phyloP scores from a whole-genome alignment of 2,888 invertebrate species.

The Euphydryas editha region DNA sequence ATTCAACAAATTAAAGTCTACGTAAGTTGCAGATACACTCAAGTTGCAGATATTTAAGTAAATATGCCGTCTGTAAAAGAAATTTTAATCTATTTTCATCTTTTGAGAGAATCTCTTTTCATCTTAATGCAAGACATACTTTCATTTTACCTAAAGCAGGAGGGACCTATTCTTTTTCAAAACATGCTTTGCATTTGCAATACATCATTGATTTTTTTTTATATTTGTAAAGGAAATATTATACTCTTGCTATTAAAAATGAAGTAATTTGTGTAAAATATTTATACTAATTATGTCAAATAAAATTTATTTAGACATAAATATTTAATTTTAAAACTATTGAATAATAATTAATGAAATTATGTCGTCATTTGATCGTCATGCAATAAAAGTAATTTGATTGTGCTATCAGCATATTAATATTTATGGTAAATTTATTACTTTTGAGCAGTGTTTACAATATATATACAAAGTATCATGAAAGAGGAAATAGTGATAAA shows the following conservation, averaged over 20 bases:
- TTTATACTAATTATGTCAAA: too few species aligned
- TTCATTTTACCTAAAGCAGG: constrained; percentile 25
- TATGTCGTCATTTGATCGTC: neutral
- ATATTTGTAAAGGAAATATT: too few species aligned
- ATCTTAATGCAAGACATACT: constrained; percentile 10
- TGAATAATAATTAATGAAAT: neutral
- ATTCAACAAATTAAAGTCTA: neutral
- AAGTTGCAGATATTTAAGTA: neutral
- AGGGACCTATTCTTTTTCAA: too few species aligned
- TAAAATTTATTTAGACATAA: too few species aligned
- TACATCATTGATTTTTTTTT: too few species aligned
- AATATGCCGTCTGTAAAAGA: neutral
- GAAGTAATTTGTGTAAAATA: too few species aligned
- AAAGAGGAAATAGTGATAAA: neutral
- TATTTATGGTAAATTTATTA: neutral
- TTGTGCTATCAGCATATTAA: neutral
- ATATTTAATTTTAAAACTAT: neutral
- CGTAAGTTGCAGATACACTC: neutral
- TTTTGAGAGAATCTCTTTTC: constrained; percentile 24
- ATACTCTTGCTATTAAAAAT: too few species aligned
- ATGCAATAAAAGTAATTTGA: neutral
- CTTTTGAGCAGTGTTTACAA: neutral
- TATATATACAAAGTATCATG: neutral
- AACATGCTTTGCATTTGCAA: neutral
- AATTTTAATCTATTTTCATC: constrained; percentile 13